Conservation (phyloP, 2,888 invertebrate species). For the Tetanocera ferruginea region DNA sequence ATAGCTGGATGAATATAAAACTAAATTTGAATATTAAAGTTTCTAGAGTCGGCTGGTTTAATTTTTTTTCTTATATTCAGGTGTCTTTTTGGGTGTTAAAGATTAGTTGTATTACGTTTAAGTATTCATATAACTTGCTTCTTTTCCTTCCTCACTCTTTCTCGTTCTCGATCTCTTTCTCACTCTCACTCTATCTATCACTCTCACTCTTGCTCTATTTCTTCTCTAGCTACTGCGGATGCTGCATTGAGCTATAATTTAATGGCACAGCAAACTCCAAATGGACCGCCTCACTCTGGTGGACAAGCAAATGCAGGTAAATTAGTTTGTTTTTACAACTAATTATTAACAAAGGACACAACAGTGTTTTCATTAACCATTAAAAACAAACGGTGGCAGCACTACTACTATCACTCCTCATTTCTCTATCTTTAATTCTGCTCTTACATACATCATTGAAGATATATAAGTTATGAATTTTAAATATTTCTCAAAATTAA, state of each 20-base stretch:
- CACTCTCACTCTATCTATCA: no score
- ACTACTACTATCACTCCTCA: constrained; percentile 36
- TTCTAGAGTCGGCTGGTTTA: no score
- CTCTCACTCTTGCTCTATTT: no score
- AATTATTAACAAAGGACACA: constrained; percentile 9
- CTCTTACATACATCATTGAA: no score
- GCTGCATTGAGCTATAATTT: constrained; percentile 67
- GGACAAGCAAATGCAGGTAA: constrained; percentile 65
- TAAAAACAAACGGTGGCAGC: constrained; percentile 47
- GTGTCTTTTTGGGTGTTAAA: no score
- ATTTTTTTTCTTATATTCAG: no score
- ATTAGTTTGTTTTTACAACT: constrained; percentile 26
- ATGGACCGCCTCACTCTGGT: constrained; percentile 63
- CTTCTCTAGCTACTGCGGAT: constrained; percentile 64
- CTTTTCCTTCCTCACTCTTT: not conserved
- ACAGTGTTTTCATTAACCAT: not conserved
- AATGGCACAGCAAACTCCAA: constrained; percentile 68
- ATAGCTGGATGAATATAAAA: no score
- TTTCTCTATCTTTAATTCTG: no score
- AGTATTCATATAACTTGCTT: not conserved
- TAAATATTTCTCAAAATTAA: no score
- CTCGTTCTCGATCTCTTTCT: no score
- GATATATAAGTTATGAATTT: no score
- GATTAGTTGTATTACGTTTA: not conserved
- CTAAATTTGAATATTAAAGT: no score